phyloP scores from a whole-genome alignment of 2,797 vertebrate genomes.

The Etheostoma nigrum region DNA sequence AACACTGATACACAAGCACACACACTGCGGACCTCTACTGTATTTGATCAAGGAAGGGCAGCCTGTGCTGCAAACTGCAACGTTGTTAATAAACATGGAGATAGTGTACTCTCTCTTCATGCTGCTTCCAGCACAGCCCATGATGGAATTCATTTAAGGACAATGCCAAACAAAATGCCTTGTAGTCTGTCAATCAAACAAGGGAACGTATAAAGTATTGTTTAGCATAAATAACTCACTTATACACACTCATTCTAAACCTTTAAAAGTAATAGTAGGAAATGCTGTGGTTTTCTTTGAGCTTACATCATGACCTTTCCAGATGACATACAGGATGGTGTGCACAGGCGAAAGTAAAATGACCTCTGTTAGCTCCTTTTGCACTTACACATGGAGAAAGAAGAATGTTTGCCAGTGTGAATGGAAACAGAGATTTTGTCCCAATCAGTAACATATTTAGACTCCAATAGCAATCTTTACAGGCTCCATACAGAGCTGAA shows the following conservation, averaged over 20 bases:
- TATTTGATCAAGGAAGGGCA: slow-evolving; percentile 21
- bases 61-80: slow-evolving; percentile 44
- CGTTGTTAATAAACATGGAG: slow-evolving; percentile 31
- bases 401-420: slow-evolving; percentile 42
- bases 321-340: slow-evolving; percentile 16
- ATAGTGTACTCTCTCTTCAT: neutral
- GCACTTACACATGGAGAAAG: slow-evolving; percentile 27
- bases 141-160: neutral
- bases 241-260: neutral
- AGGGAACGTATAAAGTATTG: neutral
- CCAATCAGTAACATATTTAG: slow-evolving; percentile 34
- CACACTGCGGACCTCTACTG: slow-evolving; percentile 33
- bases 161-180: slow-evolving; percentile 17
- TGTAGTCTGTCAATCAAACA: neutral
- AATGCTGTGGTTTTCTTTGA: neutral
- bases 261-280: neutral
- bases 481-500: slow-evolving; percentile 43
- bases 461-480: slow-evolving; percentile 23
- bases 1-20: slow-evolving; percentile 7
- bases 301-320: slow-evolving; percentile 8
- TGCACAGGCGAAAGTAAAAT: slow-evolving; percentile 46
- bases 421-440: slow-evolving; percentile 60
- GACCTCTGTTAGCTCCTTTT: slow-evolving; percentile 56
- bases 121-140: slow-evolving; percentile 5
- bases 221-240: neutral